Evolutionary conservation across 2,113 vertebrate species (phyloP).

Genomic region (Tyrannus savana): DNA sequence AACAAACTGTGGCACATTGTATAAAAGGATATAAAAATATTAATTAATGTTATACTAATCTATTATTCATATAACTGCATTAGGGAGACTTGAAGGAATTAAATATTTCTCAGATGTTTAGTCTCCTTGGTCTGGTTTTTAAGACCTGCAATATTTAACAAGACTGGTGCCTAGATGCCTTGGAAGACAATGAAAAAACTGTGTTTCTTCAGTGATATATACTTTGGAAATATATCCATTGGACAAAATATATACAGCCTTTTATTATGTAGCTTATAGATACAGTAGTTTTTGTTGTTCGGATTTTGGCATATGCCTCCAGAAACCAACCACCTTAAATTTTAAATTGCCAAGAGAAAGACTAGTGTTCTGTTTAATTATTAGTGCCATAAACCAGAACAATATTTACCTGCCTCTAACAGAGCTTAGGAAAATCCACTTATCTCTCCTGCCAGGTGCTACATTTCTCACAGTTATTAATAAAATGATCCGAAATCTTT

Average conservation of each 20-base stretch:
- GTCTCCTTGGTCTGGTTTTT: not conserved
- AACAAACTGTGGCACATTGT: not conserved
- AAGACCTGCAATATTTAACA: not conserved
- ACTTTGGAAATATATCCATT: not conserved
- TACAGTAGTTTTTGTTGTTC: not conserved
- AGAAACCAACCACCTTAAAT: slow-evolving; percentile 8
- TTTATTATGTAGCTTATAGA: not conserved
- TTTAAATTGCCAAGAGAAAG: slow-evolving; percentile 14
- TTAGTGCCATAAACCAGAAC: slow-evolving; percentile 70
- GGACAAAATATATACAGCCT: not conserved
- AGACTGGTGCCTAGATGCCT: not conserved
- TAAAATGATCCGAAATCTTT: slow-evolving; percentile 55
- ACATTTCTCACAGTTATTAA: slow-evolving; percentile 72
- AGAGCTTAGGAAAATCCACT: slow-evolving; percentile 60
- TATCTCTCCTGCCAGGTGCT: slow-evolving; percentile 74
- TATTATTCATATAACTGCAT: slow-evolving; percentile 45
- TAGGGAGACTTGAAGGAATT: not conserved
- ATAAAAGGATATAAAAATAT: slow-evolving; percentile 6
- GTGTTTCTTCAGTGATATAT: not conserved
- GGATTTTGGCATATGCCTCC: not conserved
- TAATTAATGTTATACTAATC: slow-evolving; percentile 30
- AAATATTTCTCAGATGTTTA: slow-evolving; percentile 18
- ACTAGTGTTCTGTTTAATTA: slow-evolving; percentile 73
- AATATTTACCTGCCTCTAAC: slow-evolving; percentile 70
- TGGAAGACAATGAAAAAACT: not conserved